Evolutionary conservation across 2,888 invertebrate species (phyloP).

Genomic region (Dioctria linearis): DNA sequence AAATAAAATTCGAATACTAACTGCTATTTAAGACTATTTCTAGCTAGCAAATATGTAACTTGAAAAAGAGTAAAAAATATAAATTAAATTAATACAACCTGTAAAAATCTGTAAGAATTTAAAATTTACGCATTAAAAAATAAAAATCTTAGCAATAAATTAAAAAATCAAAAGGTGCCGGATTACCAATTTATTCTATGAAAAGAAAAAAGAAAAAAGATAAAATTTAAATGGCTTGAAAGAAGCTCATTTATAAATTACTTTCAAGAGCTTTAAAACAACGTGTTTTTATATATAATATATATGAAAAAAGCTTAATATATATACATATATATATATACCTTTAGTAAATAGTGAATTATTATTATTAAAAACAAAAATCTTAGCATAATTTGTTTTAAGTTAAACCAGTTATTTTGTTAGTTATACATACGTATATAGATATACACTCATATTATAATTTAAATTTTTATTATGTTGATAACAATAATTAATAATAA

Average conservation of each 20-base stretch:
- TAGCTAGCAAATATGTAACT: conserved; percentile 49
- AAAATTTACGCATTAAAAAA: conserved; percentile 23
- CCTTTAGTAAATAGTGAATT: not conserved
- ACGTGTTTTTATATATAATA: conserved; percentile 41
- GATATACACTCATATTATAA: not conserved
- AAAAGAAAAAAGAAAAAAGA: no score
- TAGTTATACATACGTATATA: conserved; percentile 24
- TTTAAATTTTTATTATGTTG: not conserved
- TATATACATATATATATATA: conserved; percentile 43
- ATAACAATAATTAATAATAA: conserved; percentile 55
- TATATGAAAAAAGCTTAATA: conserved; percentile 46
- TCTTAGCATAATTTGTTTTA: conserved; percentile 21
- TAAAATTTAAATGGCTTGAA: conserved; percentile 45
- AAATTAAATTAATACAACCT: not conserved
- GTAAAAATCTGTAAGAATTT: not conserved
- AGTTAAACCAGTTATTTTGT: conserved; percentile 18
- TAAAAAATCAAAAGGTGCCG: conserved; percentile 59
- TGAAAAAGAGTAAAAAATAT: not conserved
- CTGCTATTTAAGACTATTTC: conserved; percentile 22
- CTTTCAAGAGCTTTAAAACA: conserved; percentile 43
- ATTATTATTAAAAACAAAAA: not conserved
- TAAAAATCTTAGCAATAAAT: conserved; percentile 51
- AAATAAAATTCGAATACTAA: conserved; percentile 46
- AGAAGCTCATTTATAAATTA: conserved; percentile 44
- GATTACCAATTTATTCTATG: conserved; percentile 57